Evolutionary conservation across 1,140 invertebrate species (phyloP), one percentile per base, ranked within the genome.

Genomic region (Calosoma granatense): DNA sequence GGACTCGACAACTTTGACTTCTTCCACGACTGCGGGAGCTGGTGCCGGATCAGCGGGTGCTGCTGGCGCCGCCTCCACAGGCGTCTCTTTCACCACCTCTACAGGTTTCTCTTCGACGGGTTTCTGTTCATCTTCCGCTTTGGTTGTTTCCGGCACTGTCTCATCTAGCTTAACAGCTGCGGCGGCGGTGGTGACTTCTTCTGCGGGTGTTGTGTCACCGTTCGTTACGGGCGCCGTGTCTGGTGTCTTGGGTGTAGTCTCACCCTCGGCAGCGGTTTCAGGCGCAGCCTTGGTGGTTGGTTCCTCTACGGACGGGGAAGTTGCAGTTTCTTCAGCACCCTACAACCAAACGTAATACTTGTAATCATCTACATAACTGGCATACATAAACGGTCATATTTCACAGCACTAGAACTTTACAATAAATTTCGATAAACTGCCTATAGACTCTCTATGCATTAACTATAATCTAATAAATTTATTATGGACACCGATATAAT

Each of bases 341-440:
- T 69, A 60, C 22, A 69, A 69, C 54, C 39, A 58, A 55, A 55
- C 55, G n/a, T n/a, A n/a, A n/a, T n/a, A n/a, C n/a, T n/a, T n/a
- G n/a, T n/a, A 21, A 47, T 57, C 43, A 43, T 36, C 54, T 19
- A 41, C 21, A 43, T 15, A 56, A 41, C 39, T 59, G n/a, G n/a
- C n/a, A n/a, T n/a, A n/a, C n/a, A n/a, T n/a, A 54, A 20, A 55
- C 2, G 14, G 15, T n/a, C n/a, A n/a, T n/a, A n/a, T n/a, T n/a
- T 30, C 53, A 57, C n/a, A n/a, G n/a, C n/a, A n/a, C n/a, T n/a
- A n/a, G n/a, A n/a, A n/a, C n/a, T n/a, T n/a, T n/a, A n/a, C n/a
- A n/a, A n/a, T n/a, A n/a, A n/a, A n/a, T n/a, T n/a, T n/a, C n/a
- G n/a, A n/a, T n/a, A n/a, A n/a, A n/a, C n/a, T n/a, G n/a, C n/a